phyloP scores from a whole-genome alignment of 2,888 invertebrate species.

The Nomada ferruginata region DNA sequence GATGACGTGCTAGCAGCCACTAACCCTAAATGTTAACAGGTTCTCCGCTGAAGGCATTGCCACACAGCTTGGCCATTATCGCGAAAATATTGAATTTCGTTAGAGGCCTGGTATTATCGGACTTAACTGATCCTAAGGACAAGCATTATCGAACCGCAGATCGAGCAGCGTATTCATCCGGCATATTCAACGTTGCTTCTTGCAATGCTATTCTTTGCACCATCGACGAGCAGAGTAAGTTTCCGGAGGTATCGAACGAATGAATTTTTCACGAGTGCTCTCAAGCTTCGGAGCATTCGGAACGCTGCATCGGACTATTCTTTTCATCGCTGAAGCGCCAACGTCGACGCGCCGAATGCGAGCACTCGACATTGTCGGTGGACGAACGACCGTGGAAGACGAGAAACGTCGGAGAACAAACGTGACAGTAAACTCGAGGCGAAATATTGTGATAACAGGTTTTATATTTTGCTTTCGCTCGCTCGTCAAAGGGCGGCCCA shows the following conservation, averaged over 20 bases:
- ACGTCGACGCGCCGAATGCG: not conserved
- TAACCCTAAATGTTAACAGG: slow-evolving; percentile 82
- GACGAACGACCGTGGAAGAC: no score
- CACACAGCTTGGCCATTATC: slow-evolving; percentile 69
- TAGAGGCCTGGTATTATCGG: slow-evolving; percentile 78
- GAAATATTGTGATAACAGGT: slow-evolving; percentile 11
- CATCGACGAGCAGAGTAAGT: no score
- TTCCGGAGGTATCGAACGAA: not conserved
- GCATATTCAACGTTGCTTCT: not conserved
- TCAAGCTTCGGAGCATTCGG: not conserved
- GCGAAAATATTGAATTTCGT: slow-evolving; percentile 81
- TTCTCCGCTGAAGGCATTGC: slow-evolving; percentile 72
- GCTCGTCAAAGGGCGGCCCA: no score
- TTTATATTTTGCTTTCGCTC: no score
- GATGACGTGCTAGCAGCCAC: slow-evolving; percentile 78
- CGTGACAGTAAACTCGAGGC: not conserved
- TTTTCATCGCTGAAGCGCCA: not conserved
- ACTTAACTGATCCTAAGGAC: slow-evolving; percentile 65
- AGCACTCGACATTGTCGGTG: no score
- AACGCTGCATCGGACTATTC: not conserved
- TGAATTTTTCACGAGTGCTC: slow-evolving; percentile 18
- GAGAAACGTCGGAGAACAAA: no score
- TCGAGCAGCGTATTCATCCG: slow-evolving; percentile 3
- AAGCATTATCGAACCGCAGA: slow-evolving; percentile 68
- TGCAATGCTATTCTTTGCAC: no score